phyloP scores from a whole-genome alignment of 1,140 invertebrate species.

The Sitophilus oryzae region DNA sequence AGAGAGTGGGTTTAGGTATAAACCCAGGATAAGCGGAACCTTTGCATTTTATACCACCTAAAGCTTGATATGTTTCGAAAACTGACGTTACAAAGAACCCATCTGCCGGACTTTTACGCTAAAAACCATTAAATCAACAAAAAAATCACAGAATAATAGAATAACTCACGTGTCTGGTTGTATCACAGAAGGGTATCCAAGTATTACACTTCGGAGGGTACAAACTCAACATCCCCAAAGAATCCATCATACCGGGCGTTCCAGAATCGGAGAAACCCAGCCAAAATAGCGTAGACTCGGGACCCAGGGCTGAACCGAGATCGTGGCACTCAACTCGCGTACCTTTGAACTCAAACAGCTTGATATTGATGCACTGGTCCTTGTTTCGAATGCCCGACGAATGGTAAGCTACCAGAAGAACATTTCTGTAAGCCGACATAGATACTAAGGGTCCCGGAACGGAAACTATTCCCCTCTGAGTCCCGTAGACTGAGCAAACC shows the following conservation, averaged over 20 bases:
- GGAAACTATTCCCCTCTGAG: constrained; percentile 73
- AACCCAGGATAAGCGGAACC: constrained; percentile 81
- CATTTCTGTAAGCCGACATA: constrained; percentile 57
- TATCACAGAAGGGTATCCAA: constrained; percentile 77
- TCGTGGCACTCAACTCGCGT: constrained; percentile 47
- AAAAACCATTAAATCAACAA: constrained; percentile 25
- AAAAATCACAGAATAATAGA: background rate
- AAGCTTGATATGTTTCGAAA: constrained; percentile 66
- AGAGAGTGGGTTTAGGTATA: constrained; percentile 74
- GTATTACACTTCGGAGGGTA: constrained; percentile 55
- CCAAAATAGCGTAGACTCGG: constrained; percentile 68
- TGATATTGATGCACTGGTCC: constrained; percentile 56
- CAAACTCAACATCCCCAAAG: constrained; percentile 59
- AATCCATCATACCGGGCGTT: constrained; percentile 63
- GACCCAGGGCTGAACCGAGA: constrained; percentile 61
- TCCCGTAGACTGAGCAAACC: constrained; percentile 78
- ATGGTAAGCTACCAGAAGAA: constrained; percentile 76
- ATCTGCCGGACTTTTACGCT: constrained; percentile 68
- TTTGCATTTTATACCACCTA: constrained; percentile 80
- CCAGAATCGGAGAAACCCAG: constrained; percentile 76
- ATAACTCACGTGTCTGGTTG: constrained; percentile 55
- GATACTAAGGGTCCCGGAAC: constrained; percentile 68
- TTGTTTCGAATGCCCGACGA: constrained; percentile 42
- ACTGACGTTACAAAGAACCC: constrained; percentile 76
- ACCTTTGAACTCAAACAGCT: constrained; percentile 43